A percentile compares a stretch with the other conserved stretches of the same genome.
Conservation (phyloP, 2,797 vertebrate species). For the Siniperca obscura region DNA sequence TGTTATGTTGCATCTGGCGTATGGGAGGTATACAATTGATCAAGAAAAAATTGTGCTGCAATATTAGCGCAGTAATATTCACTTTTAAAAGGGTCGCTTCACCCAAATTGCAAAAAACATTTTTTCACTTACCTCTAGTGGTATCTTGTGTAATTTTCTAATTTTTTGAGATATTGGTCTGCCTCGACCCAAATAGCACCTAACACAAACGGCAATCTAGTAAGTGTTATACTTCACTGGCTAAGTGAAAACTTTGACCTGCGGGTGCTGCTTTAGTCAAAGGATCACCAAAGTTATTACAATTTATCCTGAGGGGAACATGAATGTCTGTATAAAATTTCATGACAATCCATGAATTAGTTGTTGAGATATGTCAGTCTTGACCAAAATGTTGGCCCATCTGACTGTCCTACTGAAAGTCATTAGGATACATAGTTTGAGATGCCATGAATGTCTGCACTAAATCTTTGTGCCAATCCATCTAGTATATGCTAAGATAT, state of each 20-base stretch:
- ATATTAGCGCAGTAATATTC: neutral
- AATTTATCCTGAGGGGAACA: too few relatives aligned
- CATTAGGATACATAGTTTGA: neutral
- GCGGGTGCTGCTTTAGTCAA: too few relatives aligned
- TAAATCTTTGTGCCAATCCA: too few relatives aligned
- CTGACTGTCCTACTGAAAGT: neutral
- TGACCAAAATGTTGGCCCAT: too few relatives aligned
- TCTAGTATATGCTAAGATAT: neutral
- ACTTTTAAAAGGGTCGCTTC: neutral
- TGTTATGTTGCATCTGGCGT: slow-evolving; percentile 3
- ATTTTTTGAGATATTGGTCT: neutral
- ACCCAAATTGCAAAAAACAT: neutral
- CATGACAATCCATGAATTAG: too few relatives aligned
- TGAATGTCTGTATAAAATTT: too few relatives aligned
- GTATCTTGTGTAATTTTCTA: neutral
- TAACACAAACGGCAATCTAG: too few relatives aligned
- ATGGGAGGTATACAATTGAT: neutral
- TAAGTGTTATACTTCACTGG: too few relatives aligned
- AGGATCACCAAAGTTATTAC: too few relatives aligned
- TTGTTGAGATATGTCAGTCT: too few relatives aligned
- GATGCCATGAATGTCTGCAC: neutral
- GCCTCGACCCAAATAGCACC: neutral
- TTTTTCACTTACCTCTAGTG: neutral
- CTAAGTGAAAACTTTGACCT: too few relatives aligned
- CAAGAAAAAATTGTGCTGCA: neutral